A percentile compares a stretch with the other conserved stretches of the same genome.
Conservation (phyloP, 92 coral and sea anemone species). For the Micromussa lordhowensis region DNA sequence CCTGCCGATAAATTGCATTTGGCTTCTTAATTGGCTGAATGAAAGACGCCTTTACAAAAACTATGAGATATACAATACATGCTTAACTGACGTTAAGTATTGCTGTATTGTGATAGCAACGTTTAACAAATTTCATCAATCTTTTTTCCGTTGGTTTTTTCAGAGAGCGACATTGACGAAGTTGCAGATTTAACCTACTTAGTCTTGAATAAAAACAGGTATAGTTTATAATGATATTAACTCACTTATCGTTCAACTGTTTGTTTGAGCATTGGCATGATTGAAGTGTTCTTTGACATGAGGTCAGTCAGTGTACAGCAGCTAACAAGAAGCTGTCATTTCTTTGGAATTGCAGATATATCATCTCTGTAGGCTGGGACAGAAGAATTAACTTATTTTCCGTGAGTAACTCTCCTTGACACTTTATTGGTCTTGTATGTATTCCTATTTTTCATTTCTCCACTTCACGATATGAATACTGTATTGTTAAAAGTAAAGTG, state of each 20-base stretch:
- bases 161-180: slow-evolving; percentile 91
- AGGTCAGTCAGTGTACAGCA: not conserved
- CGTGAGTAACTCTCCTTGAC: slow-evolving; percentile 60
- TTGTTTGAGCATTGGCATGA: too few relatives aligned
- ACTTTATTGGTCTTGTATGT: too few relatives aligned
- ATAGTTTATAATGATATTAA: not conserved
- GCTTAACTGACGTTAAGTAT: not conserved
- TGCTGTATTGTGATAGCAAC: not conserved
- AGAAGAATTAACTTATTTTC: slow-evolving; percentile 94
- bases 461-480: too few relatives aligned
- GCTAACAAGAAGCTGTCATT: not conserved
- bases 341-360: slow-evolving; percentile 69
- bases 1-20: not conserved
- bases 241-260: not conserved
- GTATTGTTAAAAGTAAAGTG: too few relatives aligned
- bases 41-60: too few relatives aligned
- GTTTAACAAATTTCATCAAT: not conserved
- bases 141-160: slow-evolving; percentile 17
- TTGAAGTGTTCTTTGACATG: too few relatives aligned
- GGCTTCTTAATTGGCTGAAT: not conserved
- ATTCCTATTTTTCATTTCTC: too few relatives aligned
- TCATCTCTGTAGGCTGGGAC: slow-evolving; percentile 99
- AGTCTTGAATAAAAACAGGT: slow-evolving; percentile 98
- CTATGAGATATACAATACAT: not conserved
- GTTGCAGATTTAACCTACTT: slow-evolving; percentile 93